Evolutionary conservation across 2,113 vertebrate species (phyloP), one percentile per base, ranked within the genome.

Genomic region (Thalassoma bifasciatum): DNA sequence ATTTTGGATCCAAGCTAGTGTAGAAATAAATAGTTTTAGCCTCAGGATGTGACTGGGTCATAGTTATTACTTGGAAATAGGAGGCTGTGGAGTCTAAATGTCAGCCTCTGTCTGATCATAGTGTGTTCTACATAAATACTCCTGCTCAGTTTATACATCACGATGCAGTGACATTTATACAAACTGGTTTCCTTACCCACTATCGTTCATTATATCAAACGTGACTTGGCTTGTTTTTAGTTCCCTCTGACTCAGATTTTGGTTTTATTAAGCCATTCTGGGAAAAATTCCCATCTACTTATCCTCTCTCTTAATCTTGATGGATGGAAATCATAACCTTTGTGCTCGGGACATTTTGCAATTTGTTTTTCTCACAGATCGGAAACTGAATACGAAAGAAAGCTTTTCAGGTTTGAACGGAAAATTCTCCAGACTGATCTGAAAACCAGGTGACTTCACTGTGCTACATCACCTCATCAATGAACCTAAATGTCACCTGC

Each of bases 401-500:
- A 47, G 44, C 17, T 7, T 47, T n/a, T 47, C 19, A 47, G 44
- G 44, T n/a, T 47, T n/a, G 46, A n/a, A 49, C 2, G 46, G 46
- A n/a, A 9, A 2, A n/a, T n/a, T 47, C 17, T n/a, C 10, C 17
- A 21, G 19, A 21, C 19, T 46, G 44, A 17, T 46, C 14, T 46
- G 5, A 17, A n/a, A 46, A 46, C 44, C 19, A 17, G 3, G 19
- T 7, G 19, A 46, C 44, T 19, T 46, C 8, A 4, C 59, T 0
- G 11, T 37, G 51, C 12, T 11, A 2, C 30, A 11, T 24, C 6
- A 0, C 23, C 24, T 24, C 64, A 58, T 59, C 46, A 1, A 1
- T 54, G 21, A 81, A 59, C 40, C 52, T 11, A 66, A 67, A 77
- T 50, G 58, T 34, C 53, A 57, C 59, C 37, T 44, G 7, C 51